Percentiles rank a stretch among this genome's conserved stretches.
phyloP scores from a whole-genome alignment of 2,113 vertebrate species.

The Martes martes region DNA sequence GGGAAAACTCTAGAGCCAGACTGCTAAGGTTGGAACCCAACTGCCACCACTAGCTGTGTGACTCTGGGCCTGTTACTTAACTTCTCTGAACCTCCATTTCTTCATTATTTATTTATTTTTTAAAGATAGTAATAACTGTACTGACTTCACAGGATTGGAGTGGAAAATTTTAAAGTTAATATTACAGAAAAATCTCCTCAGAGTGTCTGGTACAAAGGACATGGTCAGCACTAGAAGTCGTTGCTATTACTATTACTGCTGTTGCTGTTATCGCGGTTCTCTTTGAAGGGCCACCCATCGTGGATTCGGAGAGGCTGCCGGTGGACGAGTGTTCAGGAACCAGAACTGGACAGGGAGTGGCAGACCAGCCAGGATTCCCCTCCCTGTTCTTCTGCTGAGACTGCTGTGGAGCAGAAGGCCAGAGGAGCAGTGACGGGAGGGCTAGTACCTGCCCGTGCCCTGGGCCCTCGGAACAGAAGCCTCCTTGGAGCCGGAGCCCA shows the following conservation, averaged over 20 bases:
- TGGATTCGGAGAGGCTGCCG: not conserved
- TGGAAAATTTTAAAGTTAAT: not conserved
- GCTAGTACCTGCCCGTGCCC: accelerated
- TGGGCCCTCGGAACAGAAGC: not conserved
- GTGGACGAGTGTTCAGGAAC: not conserved
- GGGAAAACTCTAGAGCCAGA: not conserved
- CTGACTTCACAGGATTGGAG: not conserved
- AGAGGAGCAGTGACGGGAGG: not conserved
- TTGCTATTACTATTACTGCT: not conserved
- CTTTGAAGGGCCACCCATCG: not conserved
- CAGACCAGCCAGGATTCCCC: not conserved
- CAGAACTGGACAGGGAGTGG: not conserved
- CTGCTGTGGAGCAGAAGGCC: not conserved
- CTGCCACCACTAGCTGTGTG: not conserved
- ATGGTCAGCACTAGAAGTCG: no score
- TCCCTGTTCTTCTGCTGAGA: not conserved
- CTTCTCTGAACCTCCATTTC: not conserved
- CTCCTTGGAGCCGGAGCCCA: not conserved
- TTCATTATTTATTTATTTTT: not conserved
- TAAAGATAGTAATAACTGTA: not conserved
- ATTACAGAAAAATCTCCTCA: no score
- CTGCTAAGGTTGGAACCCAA: not conserved
- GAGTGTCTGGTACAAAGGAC: not conserved
- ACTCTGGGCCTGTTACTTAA: not conserved
- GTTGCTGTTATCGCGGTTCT: accelerated